phyloP scores from a whole-genome alignment of 64 coral and sea anemone genomes.

The Stichodactyla mertensii region DNA sequence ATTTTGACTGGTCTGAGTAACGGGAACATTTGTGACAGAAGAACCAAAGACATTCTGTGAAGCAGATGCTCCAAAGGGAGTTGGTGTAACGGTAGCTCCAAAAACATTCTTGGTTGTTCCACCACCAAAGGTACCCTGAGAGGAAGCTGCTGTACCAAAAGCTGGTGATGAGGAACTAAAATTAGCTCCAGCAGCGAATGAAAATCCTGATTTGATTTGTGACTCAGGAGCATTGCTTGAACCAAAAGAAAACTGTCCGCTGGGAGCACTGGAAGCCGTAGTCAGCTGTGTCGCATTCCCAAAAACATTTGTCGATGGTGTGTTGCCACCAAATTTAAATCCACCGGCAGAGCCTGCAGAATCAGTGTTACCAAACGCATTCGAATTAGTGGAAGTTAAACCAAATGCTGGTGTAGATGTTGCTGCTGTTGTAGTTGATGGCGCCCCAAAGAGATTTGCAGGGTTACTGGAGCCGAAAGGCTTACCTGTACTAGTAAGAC shows the following conservation, averaged over 20 bases:
- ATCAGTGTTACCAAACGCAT: background rate
- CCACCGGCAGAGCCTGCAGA: background rate
- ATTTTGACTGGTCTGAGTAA: background rate
- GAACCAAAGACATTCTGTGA: slow-evolving; percentile 20
- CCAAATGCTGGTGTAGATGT: background rate
- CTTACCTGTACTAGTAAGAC: background rate
- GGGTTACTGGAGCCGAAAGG: background rate
- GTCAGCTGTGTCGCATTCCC: background rate
- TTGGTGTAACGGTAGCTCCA: slow-evolving; percentile 11
- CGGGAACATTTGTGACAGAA: background rate
- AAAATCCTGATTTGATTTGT: background rate
- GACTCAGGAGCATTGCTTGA: background rate
- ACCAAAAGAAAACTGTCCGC: background rate
- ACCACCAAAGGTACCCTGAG: slow-evolving; percentile 17
- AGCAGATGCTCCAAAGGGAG: slow-evolving; percentile 4
- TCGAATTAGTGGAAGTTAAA: background rate
- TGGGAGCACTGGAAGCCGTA: background rate
- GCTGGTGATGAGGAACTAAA: background rate
- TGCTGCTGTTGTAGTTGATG: background rate
- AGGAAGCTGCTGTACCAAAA: background rate
- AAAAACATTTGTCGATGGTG: background rate
- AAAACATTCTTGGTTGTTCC: slow-evolving; percentile 19
- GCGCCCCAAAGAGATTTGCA: background rate
- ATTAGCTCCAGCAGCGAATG: background rate
- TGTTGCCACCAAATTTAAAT: slow-evolving; percentile 3